Evolutionary conservation across 2,113 vertebrate genomes (phyloP).

Genomic region (Acinonyx jubatus): DNA sequence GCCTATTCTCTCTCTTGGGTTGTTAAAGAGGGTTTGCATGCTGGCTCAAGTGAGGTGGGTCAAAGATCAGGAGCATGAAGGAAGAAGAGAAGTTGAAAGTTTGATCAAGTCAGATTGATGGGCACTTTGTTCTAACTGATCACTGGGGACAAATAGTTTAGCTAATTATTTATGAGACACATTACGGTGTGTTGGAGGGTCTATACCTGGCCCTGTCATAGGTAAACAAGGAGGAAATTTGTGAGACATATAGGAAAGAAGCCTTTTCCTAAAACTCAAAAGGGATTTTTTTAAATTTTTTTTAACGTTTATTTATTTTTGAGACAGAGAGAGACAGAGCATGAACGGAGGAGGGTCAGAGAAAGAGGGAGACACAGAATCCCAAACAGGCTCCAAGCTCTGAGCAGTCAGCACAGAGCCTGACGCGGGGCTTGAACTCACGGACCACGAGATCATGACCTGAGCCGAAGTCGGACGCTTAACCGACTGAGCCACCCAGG

Average conservation of each 20-base stretch:
- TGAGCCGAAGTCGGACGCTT: too few species aligned
- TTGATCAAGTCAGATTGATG: not conserved
- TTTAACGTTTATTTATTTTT: too few species aligned
- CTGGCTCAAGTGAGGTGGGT: not conserved
- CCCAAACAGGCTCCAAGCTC: too few species aligned
- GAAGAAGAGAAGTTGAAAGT: not conserved
- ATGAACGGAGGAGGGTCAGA: too few species aligned
- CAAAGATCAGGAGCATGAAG: not conserved
- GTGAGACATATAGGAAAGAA: not conserved
- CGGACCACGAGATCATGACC: too few species aligned
- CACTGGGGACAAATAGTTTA: not conserved
- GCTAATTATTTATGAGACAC: not conserved
- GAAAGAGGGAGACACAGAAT: too few species aligned
- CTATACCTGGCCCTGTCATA: not conserved
- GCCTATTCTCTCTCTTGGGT: not conserved
- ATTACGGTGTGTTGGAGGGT: not conserved
- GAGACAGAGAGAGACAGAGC: too few species aligned
- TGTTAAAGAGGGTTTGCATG: not conserved
- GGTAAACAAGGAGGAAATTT: not conserved
- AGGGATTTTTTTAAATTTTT: not conserved
- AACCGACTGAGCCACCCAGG: too few species aligned
- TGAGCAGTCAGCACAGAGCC: too few species aligned
- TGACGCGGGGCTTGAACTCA: too few species aligned
- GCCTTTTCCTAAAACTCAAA: not conserved
- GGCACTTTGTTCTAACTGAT: not conserved